A percentile compares a stretch with the other conserved stretches of the same genome.
Evolutionary conservation across 2,797 vertebrate species (phyloP).

Genomic region (Astyanax mexicanus): DNA sequence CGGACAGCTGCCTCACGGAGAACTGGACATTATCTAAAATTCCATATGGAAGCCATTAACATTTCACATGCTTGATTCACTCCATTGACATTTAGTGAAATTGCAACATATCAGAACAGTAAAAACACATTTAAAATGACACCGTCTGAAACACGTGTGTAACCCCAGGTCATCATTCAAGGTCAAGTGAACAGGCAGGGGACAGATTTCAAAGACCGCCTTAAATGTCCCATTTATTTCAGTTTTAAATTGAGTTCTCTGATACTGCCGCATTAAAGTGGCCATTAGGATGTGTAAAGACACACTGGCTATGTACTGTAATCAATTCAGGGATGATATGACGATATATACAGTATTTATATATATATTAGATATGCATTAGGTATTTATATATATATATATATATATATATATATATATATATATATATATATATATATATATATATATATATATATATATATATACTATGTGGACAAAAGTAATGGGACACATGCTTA

Average conservation of each 20-base stretch:
- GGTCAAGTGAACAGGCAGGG: slow-evolving; percentile 11
- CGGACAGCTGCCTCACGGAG: slow-evolving; percentile 24
- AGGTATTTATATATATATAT: too few relatives aligned
- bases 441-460: too few relatives aligned
- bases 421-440: too few relatives aligned
- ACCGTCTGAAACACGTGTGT: background rate
- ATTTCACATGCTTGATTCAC: slow-evolving; percentile 29
- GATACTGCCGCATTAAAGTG: background rate
- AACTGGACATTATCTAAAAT: slow-evolving; percentile 42
- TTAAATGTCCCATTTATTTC: background rate
- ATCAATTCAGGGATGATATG: background rate
- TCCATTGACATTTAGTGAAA: slow-evolving; percentile 46
- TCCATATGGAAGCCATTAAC: slow-evolving; percentile 34
- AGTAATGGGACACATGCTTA: too few relatives aligned
- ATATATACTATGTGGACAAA: too few relatives aligned
- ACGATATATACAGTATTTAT: too few relatives aligned
- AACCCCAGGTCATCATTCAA: background rate
- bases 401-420: too few relatives aligned
- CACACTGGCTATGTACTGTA: background rate
- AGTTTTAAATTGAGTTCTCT: background rate
- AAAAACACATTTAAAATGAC: slow-evolving; percentile 12
- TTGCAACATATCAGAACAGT: background rate
- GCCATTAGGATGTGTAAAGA: background rate
- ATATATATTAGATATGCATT: too few relatives aligned
- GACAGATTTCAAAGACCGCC: background rate